Conservation (phyloP, 2,888 invertebrate genomes). For the Pediacus dermestoides region DNA sequence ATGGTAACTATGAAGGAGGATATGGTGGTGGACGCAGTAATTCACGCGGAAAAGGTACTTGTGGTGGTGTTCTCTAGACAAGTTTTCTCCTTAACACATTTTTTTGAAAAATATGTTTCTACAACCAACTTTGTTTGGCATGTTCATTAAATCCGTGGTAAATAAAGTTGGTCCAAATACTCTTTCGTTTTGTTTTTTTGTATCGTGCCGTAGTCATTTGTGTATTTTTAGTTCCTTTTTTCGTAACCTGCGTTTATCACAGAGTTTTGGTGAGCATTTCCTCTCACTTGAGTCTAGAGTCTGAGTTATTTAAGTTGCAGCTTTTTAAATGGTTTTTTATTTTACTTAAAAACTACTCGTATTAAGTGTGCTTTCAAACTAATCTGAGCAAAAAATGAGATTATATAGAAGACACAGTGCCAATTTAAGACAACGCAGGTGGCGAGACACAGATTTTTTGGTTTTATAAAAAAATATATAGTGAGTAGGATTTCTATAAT, state of each 20-base stretch:
- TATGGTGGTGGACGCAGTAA: slow-evolving; percentile 81
- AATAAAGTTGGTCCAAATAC: slow-evolving; percentile 3
- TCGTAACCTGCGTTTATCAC: slow-evolving; percentile 33
- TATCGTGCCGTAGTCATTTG: background rate
- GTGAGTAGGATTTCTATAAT: slow-evolving; percentile 41
- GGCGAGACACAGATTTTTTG: slow-evolving; percentile 36
- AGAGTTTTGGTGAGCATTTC: no score
- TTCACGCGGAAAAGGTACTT: slow-evolving; percentile 82
- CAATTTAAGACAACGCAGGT: slow-evolving; percentile 34
- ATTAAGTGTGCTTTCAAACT: no score
- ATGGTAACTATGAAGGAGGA: slow-evolving; percentile 86
- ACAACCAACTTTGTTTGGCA: no score
- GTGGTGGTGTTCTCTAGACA: slow-evolving; percentile 21
- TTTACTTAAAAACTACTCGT: no score
- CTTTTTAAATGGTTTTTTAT: no score
- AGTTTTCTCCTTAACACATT: slow-evolving; percentile 4
- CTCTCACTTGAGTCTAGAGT: no score
- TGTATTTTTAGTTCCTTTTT: slow-evolving; percentile 10
- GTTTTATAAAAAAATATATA: slow-evolving; percentile 29
- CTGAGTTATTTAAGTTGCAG: no score
- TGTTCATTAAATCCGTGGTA: background rate
- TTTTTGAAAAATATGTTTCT: no score
- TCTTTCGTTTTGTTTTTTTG: slow-evolving; percentile 10
- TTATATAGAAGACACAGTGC: slow-evolving; percentile 27
- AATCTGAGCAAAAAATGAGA: no score